Evolutionary conservation across 1,140 invertebrate genomes (phyloP), one percentile per base, ranked within the genome.

Genomic region (Galleria mellonella): DNA sequence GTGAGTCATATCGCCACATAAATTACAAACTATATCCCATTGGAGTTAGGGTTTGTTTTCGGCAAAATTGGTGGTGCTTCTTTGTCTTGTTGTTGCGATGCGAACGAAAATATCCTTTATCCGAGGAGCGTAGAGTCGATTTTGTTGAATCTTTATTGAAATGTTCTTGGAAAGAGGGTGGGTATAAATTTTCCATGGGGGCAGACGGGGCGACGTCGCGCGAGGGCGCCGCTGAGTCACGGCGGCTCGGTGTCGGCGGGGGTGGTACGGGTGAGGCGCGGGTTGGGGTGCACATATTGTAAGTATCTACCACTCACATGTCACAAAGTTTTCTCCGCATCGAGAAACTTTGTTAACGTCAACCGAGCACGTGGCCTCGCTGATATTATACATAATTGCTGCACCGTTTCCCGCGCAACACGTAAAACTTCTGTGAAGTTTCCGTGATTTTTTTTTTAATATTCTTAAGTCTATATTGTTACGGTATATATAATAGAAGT

Each of bases 101-200:
- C 50, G 47, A 17, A 30, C 53, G 42, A 67, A 71, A 79, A 53
- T 58, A 53, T 49, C 47, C 66, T 64, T 51, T 84, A 81, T 67
- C 55, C 47, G 40, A 46, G 23, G 13, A 47, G 9, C 5, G 51
- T 68, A 75, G 52, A 69, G 71, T 72, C 57, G 53, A 57, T 47
- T 74, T 69, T 67, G 23, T 53, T 30, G 13, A 43, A 43, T 43
- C 15, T 44, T 48, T 40, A 41, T 46, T 51, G 56, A 72, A 75
- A 81, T 76, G 70, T 75, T 82, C 77, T 81, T 76, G 62, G 66
- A 62, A 62, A 71, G 73, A 74, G 81, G 78, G 76, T 78, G 74
- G 81, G 81, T 84, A 84, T 84, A 84, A 84, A 84, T 84, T 84
- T 82, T 84, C 62, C 59, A 82, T 79, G 77, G 75, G 67, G 81